Conservation (phyloP, 2,113 vertebrate species). For the Bos indicus region DNA sequence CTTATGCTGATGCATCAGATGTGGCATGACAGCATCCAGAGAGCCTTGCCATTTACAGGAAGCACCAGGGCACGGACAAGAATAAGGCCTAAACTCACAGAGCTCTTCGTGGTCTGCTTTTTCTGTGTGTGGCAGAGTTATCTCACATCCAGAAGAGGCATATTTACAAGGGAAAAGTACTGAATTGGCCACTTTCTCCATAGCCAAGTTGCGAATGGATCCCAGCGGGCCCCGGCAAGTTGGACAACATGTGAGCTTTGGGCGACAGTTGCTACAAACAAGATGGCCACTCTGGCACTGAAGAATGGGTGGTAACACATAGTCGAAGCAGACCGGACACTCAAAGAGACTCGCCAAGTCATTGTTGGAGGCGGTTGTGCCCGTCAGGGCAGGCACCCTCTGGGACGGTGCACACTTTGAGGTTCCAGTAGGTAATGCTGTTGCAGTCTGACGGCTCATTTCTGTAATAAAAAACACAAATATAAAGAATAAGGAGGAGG, state of each 20-base stretch:
- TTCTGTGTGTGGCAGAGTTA: constrained; percentile 97
- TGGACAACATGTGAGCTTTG: constrained; percentile 98
- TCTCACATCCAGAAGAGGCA: constrained; percentile 97
- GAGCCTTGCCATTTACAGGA: constrained; percentile 99
- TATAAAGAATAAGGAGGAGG: neutral
- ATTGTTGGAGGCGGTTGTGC: constrained; percentile 99
- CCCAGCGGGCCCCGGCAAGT: constrained; percentile 97
- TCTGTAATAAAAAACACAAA: constrained; percentile 80
- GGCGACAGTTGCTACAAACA: constrained; percentile 99
- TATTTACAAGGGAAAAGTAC: constrained; percentile 99
- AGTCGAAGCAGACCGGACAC: constrained; percentile 99
- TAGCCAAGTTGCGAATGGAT: constrained; percentile 99
- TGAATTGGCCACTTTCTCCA: constrained; percentile 99
- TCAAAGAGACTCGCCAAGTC: constrained; percentile 99
- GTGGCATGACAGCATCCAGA: constrained; percentile 98
- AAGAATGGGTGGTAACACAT: constrained; percentile 98
- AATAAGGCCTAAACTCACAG: constrained; percentile 98
- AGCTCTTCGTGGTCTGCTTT: constrained; percentile 99
- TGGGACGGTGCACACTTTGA: constrained; percentile 98
- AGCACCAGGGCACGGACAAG: constrained; percentile 96
- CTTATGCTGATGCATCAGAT: constrained; percentile 99
- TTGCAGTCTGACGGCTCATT: constrained; percentile 99
- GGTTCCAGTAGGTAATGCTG: constrained; percentile 97
- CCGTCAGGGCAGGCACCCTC: constrained; percentile 95
- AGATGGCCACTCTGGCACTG: constrained; percentile 99